These are phyloP conservation scores for Copidosoma floridanum DNA, from an alignment of 1,140 invertebrate genomes.

Conservation along the genomic window DNA sequence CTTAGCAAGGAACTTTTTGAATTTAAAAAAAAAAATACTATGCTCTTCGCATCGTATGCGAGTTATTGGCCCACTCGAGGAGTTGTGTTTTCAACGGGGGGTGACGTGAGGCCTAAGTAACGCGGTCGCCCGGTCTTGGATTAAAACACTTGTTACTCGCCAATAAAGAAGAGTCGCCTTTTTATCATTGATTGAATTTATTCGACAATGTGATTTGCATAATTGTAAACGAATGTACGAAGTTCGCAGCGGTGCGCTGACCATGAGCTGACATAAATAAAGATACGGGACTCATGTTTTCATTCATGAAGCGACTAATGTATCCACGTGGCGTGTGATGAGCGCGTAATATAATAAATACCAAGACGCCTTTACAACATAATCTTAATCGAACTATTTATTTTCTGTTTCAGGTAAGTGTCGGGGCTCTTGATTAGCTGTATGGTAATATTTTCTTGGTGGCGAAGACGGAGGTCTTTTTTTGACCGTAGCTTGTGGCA, in stretches of 20 bases:
- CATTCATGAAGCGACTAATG: slow-evolving; percentile 11
- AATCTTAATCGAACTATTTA: slow-evolving; percentile 30
- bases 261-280: too few species aligned
- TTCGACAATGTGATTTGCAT: background rate
- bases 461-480: too few species aligned
- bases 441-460: too few species aligned
- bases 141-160: background rate
- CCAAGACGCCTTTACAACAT: background rate
- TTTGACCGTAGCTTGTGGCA: too few species aligned
- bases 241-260: background rate
- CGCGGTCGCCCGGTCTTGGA: too few species aligned
- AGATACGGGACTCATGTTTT: slow-evolving; percentile 7
- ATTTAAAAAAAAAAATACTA: too few species aligned
- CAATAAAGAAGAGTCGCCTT: background rate
- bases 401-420: slow-evolving; percentile 47
- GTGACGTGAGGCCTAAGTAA: too few species aligned
- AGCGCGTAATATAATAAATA: background rate
- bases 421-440: slow-evolving; percentile 10
- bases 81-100: too few species aligned
- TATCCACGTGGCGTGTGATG: background rate
- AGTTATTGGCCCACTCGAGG: too few species aligned
- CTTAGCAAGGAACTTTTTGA: too few species aligned
- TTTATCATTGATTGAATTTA: background rate
- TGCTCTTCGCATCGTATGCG: too few species aligned
- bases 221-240: slow-evolving; percentile 19